phyloP scores from a whole-genome alignment of 2,113 vertebrate species.

The Aix galericulata region DNA sequence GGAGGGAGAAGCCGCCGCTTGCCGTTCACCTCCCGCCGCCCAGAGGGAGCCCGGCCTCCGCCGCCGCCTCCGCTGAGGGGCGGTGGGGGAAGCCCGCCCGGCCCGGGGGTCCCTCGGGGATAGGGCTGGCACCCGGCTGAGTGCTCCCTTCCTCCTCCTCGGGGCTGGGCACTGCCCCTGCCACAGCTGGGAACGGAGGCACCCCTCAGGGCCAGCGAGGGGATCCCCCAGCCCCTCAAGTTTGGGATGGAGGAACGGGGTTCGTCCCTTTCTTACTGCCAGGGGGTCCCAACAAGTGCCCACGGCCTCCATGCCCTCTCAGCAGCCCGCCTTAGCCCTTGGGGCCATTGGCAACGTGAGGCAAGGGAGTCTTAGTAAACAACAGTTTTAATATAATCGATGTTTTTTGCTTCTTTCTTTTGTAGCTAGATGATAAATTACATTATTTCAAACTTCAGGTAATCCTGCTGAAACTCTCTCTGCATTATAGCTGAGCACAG shows the following conservation, averaged over 20 bases:
- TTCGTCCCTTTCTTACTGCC: background rate
- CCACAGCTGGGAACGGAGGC: fast-evolving
- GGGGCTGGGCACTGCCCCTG: background rate
- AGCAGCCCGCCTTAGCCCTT: no score
- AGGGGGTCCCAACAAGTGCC: no score
- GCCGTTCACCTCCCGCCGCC: constrained; percentile 54
- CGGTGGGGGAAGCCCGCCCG: background rate
- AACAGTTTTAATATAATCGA: background rate
- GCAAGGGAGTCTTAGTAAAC: background rate
- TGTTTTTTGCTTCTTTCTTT: background rate
- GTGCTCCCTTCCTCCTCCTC: background rate
- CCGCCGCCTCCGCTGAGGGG: background rate
- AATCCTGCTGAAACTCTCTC: background rate
- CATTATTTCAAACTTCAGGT: background rate
- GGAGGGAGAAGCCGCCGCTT: constrained; percentile 38
- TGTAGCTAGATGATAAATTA: no score
- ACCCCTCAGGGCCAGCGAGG: fast-evolving
- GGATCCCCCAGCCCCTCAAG: background rate
- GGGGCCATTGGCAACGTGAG: background rate
- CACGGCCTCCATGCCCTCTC: fast-evolving
- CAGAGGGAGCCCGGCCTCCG: constrained; percentile 59
- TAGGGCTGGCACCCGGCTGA: no score
- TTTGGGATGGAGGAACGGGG: background rate
- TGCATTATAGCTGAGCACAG: background rate
- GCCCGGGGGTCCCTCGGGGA: background rate